Conservation (phyloP, 2,888 invertebrate genomes). For the Drosophila subsilvestris region DNA sequence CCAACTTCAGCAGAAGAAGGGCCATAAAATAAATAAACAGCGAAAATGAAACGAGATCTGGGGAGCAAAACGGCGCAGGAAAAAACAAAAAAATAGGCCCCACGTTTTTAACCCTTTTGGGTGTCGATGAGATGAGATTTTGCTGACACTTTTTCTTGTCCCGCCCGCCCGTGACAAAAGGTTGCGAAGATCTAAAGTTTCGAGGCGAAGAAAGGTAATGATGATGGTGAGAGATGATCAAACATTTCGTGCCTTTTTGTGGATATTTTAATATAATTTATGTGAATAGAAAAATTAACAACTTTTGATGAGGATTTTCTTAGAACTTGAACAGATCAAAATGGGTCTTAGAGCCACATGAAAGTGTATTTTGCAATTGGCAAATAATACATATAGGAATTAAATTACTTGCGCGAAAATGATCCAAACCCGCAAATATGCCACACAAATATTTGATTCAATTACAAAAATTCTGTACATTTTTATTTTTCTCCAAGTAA, state of each 20-base stretch:
- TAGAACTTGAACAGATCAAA: no score
- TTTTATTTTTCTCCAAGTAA: neutral
- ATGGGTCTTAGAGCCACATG: no score
- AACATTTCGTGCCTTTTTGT: neutral
- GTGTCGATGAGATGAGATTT: slow-evolving; percentile 31
- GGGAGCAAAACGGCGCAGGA: neutral
- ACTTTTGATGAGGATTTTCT: no score
- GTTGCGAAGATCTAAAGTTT: neutral
- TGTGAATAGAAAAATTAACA: neutral
- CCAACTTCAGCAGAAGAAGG: slow-evolving; percentile 39
- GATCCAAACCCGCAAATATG: neutral
- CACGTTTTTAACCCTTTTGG: slow-evolving; percentile 37
- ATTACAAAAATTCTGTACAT: neutral
- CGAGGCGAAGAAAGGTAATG: neutral
- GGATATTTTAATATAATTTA: neutral
- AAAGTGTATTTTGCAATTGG: no score
- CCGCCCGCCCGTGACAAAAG: neutral
- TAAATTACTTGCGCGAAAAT: no score
- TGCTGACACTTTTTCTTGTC: slow-evolving; percentile 35
- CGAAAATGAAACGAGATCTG: slow-evolving; percentile 41
- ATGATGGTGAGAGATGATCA: neutral
- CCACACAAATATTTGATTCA: neutral
- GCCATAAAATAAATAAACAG: slow-evolving; percentile 58
- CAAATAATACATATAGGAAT: no score
- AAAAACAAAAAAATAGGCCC: slow-evolving; percentile 21